A percentile compares a stretch with the other conserved stretches of the same genome.
These are phyloP conservation scores for Theretra japonica DNA, from an alignment of 2,888 invertebrate species.

Conservation along the genomic window DNA sequence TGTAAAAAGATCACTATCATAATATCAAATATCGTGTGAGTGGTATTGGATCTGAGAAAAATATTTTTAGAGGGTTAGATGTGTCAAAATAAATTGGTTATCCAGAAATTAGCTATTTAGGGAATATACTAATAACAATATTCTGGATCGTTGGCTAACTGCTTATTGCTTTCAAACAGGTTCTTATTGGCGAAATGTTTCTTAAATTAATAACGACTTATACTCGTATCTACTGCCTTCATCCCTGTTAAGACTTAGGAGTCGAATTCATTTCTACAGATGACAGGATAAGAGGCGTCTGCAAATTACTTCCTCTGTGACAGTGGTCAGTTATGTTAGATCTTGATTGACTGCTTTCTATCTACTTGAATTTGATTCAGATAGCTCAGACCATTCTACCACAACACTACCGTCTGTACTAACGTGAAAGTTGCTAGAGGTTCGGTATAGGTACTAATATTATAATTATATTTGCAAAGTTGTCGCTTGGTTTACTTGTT, in stretches of 20 bases:
- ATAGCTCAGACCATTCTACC: not conserved
- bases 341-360: slow-evolving; percentile 34
- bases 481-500: too few relatives aligned
- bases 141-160: too few relatives aligned
- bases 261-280: slow-evolving; percentile 64
- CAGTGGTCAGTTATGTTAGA: slow-evolving; percentile 35
- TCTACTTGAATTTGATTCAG: slow-evolving; percentile 28
- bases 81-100: too few relatives aligned
- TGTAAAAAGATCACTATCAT: not conserved
- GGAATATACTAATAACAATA: too few relatives aligned
- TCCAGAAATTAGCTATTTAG: too few relatives aligned
- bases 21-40: too few relatives aligned
- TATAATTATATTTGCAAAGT: not conserved
- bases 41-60: too few relatives aligned
- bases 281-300: slow-evolving; percentile 69
- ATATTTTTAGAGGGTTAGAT: too few relatives aligned
- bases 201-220: not conserved
- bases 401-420: too few relatives aligned
- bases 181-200: too few relatives aligned
- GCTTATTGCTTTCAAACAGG: too few relatives aligned
- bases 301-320: slow-evolving; percentile 62
- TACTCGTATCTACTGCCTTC: slow-evolving; percentile 35
- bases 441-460: not conserved
- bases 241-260: slow-evolving; percentile 40
- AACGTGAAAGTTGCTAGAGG: not conserved